Conservation (phyloP, 2,888 invertebrate genomes). For the Lutraria lutraria region DNA sequence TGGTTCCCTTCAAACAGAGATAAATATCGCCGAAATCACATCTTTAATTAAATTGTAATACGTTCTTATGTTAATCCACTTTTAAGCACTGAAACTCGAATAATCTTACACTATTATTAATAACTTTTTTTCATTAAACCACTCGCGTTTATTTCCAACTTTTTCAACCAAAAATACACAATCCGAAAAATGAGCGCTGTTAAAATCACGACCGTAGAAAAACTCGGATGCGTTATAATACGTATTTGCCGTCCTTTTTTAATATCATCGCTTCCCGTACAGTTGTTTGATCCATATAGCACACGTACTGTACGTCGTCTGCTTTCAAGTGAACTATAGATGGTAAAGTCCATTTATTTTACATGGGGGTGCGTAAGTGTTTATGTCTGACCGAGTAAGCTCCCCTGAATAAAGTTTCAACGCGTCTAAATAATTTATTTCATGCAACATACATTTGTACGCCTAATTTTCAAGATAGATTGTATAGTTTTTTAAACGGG, state of each 20-base stretch:
- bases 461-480: no score
- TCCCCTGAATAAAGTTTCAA: background rate
- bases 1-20: background rate
- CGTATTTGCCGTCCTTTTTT: conserved; percentile 15
- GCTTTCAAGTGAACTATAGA: background rate
- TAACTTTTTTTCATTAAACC: background rate
- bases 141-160: background rate
- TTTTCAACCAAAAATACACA: background rate
- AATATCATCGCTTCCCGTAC: background rate
- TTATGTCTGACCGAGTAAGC: background rate
- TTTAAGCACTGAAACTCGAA: background rate
- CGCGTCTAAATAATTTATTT: background rate
- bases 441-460: no score
- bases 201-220: background rate
- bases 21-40: conserved; percentile 7
- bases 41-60: background rate
- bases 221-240: background rate
- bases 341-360: conserved; percentile 10
- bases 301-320: background rate
- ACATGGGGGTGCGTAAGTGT: background rate
- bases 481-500: background rate
- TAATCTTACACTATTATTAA: background rate
- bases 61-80: background rate
- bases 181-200: background rate
- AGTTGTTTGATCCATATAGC: background rate